A percentile compares a stretch with the other conserved stretches of the same genome.
These are phyloP conservation scores for Drosophila tanythrix DNA, from an alignment of 2,888 invertebrate species.

Conservation along the genomic window DNA sequence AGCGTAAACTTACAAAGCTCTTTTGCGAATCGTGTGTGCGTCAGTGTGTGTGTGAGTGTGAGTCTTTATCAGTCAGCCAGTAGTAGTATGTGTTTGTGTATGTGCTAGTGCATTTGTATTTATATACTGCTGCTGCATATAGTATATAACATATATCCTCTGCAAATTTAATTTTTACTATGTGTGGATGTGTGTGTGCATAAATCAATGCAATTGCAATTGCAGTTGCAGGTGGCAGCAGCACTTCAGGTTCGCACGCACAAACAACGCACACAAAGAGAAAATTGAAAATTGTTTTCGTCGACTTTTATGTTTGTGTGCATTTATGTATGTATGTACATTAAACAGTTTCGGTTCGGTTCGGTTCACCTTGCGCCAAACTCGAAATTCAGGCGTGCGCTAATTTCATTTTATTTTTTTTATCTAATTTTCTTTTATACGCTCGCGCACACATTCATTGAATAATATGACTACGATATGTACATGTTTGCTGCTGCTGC, in stretches of 20 bases:
- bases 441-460: constrained; percentile 69
- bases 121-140: constrained; percentile 43
- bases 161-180: constrained; percentile 45
- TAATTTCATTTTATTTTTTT: constrained; percentile 70
- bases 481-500: constrained; percentile 56
- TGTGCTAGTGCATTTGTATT: constrained; percentile 17
- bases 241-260: constrained; percentile 63
- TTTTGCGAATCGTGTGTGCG: constrained; percentile 21
- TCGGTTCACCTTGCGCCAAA: constrained; percentile 73
- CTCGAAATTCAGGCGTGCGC: constrained; percentile 77
- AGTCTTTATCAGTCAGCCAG: constrained; percentile 62
- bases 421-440: constrained; percentile 72
- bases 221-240: constrained; percentile 42
- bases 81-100: constrained; percentile 19
- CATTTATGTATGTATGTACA: constrained; percentile 33
- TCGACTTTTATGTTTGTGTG: constrained; percentile 37
- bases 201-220: constrained; percentile 68
- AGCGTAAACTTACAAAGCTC: constrained; percentile 71
- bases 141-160: constrained; percentile 8
- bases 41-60: constrained; percentile 29
- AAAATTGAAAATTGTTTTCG: constrained; percentile 70
- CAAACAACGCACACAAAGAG: constrained; percentile 62
- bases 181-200: constrained; percentile 27
- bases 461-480: constrained; percentile 63
- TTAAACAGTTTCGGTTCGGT: constrained; percentile 44